Evolutionary conservation across 2,888 invertebrate species (phyloP), one percentile per base, ranked within the genome.

Genomic region (Agriotes lineatus): DNA sequence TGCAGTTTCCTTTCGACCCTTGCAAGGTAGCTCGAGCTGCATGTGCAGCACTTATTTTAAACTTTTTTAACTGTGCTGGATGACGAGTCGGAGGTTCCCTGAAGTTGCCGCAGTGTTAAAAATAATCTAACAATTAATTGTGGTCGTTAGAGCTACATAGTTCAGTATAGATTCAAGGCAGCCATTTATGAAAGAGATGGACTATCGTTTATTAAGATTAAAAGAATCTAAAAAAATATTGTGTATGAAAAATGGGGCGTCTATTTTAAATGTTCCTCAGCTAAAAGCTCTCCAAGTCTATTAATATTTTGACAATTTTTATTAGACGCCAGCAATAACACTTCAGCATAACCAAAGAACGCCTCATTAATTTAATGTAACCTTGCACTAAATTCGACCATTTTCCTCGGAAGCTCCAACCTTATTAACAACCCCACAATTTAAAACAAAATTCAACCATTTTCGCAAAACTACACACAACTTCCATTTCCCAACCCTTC

Each of bases 251-350:
- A 56, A 56, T 56, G 22, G 56, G 39, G 39, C 56, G 39, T 18
- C 56, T 56, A 56, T 56, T 56, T 56, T 37, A 56, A 56, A 56
- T 56, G 14, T 37, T 22, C 39, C 39, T 22, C 50, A 56, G 35
- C 44, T 63, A 35, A 39, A 39, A 56, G 54, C 54, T 44, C 44
- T 63, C 37, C 63, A 56, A 54, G 54, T 63, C 63, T 63, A 63
- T 63, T 63, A 63, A 63, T 63, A 63, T 63, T 63, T 63, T 30
- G 16, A 16, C 42, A 62, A 63, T 25, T 42, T 44, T 63, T 63
- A 63, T 54, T 18, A 52, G 50, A 39, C 42, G 63, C 63, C 63
- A 63, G 54, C 35, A 56, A 42, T 48, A 61, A 48, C 33, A 33
- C 56, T 52, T 52, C 56, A 56, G 30, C 52, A 54, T 54, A 63